Conservation (phyloP, 2,888 invertebrate species). For the Miltochrista miniata region DNA sequence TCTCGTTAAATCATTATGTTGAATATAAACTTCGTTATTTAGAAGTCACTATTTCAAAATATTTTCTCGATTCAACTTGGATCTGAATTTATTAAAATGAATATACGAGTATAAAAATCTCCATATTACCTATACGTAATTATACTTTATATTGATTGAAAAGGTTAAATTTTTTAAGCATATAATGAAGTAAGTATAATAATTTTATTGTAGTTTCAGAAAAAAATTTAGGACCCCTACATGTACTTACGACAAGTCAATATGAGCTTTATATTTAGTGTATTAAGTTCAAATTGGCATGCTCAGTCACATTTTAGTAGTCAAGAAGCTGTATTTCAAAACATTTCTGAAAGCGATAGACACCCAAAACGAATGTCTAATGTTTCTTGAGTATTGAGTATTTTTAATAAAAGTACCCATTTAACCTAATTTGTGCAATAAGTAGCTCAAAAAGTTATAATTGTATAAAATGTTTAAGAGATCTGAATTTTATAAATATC, state of each 20-base stretch:
- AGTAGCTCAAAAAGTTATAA: slow-evolving; percentile 58
- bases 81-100: background rate
- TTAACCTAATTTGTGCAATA: slow-evolving; percentile 55
- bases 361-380: too few species aligned
- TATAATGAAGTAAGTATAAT: background rate
- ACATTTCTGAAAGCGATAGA: too few species aligned
- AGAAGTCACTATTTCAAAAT: background rate
- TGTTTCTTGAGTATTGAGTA: too few species aligned
- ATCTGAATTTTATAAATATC: slow-evolving; percentile 46
- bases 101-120: too few species aligned
- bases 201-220: background rate
- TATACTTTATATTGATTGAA: background rate
- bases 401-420: too few species aligned
- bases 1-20: too few species aligned
- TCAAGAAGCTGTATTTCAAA: too few species aligned
- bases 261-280: background rate
- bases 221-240: background rate
- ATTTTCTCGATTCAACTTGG: background rate
- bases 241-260: background rate
- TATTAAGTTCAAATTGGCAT: background rate
- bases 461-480: slow-evolving; percentile 29
- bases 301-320: background rate
- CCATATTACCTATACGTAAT: too few species aligned
- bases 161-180: slow-evolving; percentile 1
- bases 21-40: background rate